These are phyloP conservation scores for Hemiscyllium ocellatum DNA, from an alignment of 2,113 vertebrate species.

Conservation along the genomic window DNA sequence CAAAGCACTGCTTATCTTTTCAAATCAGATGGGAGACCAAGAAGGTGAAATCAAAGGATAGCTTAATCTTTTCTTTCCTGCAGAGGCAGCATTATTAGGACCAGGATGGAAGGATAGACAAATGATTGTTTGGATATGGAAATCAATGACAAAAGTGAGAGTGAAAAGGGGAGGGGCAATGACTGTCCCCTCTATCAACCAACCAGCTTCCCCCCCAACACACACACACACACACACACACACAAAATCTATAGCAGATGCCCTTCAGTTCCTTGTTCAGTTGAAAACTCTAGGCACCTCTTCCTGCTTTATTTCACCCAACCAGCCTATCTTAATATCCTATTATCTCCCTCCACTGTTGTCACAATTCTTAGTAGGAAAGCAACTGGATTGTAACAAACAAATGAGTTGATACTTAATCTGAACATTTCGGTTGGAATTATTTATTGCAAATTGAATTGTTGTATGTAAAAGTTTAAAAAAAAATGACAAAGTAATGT, in stretches of 20 bases:
- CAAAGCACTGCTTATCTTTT: background rate
- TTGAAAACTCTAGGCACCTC: background rate
- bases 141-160: background rate
- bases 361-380: background rate
- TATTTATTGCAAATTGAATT: background rate
- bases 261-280: background rate
- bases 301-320: background rate
- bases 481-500: background rate
- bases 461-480: background rate
- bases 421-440: background rate
- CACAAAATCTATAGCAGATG: too few relatives aligned
- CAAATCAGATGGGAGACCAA: background rate
- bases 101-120: background rate
- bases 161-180: too few relatives aligned
- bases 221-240: too few relatives aligned
- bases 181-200: too few relatives aligned
- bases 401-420: background rate
- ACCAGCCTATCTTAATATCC: background rate
- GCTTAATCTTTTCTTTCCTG: background rate
- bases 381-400: background rate
- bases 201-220: background rate
- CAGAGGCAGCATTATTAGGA: background rate
- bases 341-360: background rate
- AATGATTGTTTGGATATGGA: too few relatives aligned
- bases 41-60: too few relatives aligned